Base-by-base conservation (phyloP, 2,888 invertebrate species). In the Adelognathus sp. region DNA sequence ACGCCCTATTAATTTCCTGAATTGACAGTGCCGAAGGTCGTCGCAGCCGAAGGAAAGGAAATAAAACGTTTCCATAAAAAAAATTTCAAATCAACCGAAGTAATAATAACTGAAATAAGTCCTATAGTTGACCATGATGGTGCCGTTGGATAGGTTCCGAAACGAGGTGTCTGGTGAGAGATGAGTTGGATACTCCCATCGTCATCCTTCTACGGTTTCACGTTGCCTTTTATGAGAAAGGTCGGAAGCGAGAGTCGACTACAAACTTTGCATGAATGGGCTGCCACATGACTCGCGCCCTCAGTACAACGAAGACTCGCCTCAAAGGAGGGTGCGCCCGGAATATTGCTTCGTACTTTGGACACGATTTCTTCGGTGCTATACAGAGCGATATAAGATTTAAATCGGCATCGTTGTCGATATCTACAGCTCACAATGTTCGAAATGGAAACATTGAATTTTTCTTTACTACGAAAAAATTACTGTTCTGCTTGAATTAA, bases 341-440 rank as follows among this genome's bases (percentile, higher is more conserved):
- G 50, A 46, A 21, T 46, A 58, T 66, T 36, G 58, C 58, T 36
- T 44, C n/a, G 61, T 29, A 67, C 21, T 58, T 63, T 46, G 16
- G 50, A 56, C 69, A 54, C 56, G 21, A 11, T 52, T 52, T 67
- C 29, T 36, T 36, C 54, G 9, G 16, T 16, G 27, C 61, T 56
- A 41, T 39, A 31, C 5, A 16, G 2, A 2, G n/a, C n/a, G n/a
- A n/a, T n/a, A n/a, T n/a, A n/a, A n/a, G n/a, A n/a, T n/a, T n/a
- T n/a, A n/a, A n/a, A n/a, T n/a, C n/a, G n/a, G n/a, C n/a, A n/a
- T n/a, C n/a, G n/a, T n/a, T n/a, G n/a, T n/a, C n/a, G n/a, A n/a
- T n/a, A n/a, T n/a, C n/a, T n/a, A n/a, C n/a, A n/a, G n/a, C n/a
- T n/a, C n/a, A n/a, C n/a, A n/a, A n/a, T n/a, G n/a, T n/a, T n/a